phyloP scores from a whole-genome alignment of 2,888 invertebrate genomes.

The Formica aserva region DNA sequence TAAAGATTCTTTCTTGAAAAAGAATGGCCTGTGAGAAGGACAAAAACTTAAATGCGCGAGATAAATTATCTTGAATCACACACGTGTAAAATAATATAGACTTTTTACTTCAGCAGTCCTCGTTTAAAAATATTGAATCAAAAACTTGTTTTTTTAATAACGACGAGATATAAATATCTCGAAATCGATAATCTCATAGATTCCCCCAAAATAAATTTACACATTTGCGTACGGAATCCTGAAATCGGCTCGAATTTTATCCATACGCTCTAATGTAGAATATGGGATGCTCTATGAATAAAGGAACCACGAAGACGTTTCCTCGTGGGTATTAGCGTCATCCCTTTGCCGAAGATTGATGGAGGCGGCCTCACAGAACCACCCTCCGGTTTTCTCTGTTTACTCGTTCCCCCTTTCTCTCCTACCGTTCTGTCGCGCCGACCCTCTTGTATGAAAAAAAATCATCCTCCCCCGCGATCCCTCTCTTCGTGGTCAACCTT shows the following conservation, averaged over 20 bases:
- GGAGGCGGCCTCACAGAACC: constrained; percentile 77
- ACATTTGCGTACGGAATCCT: constrained; percentile 26
- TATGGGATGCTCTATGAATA: constrained; percentile 67
- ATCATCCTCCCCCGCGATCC: constrained; percentile 54
- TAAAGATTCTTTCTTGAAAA: background rate
- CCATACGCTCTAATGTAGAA: constrained; percentile 69
- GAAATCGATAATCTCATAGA: background rate
- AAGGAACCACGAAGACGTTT: constrained; percentile 77
- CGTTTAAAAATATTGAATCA: background rate
- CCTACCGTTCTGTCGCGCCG: constrained; percentile 38
- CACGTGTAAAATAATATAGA: background rate
- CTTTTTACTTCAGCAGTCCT: background rate
- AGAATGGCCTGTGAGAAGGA: background rate
- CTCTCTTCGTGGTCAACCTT: constrained; percentile 38
- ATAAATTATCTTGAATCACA: background rate
- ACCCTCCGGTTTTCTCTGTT: constrained; percentile 60
- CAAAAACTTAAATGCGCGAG: background rate
- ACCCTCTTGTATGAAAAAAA: constrained; percentile 60
- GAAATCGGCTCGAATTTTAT: constrained; percentile 71
- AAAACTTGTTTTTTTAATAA: background rate
- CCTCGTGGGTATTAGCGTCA: constrained; percentile 83
- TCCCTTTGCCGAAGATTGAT: constrained; percentile 84
- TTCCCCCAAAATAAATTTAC: constrained; percentile 41
- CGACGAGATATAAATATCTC: background rate
- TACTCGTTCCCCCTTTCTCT: constrained; percentile 36